Evolutionary conservation across 2,888 invertebrate genomes (phyloP).

Genomic region (Lithophane semibrunnea): DNA sequence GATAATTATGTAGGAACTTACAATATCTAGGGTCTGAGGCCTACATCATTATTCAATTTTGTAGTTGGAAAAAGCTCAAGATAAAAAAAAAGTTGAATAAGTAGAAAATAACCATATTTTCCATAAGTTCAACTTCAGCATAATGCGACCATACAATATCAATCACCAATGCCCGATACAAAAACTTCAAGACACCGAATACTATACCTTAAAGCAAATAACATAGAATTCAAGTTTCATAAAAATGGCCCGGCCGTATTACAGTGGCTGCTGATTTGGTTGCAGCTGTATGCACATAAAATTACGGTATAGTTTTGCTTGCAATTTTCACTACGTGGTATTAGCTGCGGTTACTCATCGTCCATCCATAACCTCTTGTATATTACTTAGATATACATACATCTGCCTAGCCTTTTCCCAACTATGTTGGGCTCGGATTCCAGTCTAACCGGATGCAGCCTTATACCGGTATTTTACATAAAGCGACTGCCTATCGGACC

Average conservation of each 20-base stretch:
- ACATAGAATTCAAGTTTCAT: neutral
- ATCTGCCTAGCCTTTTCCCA: too few relatives aligned
- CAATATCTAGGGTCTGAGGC: neutral
- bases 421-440: too few relatives aligned
- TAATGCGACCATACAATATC: neutral
- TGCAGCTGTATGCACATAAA: neutral
- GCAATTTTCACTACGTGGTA: neutral
- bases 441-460: too few relatives aligned
- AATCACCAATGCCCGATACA: neutral
- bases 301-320: neutral
- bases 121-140: neutral
- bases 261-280: neutral
- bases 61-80: neutral
- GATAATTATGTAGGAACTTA: neutral
- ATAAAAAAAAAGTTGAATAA: neutral
- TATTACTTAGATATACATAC: too few relatives aligned
- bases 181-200: too few relatives aligned
- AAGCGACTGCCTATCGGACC: too few relatives aligned
- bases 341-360: neutral
- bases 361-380: too few relatives aligned
- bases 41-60: neutral
- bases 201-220: neutral
- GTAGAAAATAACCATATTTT: neutral
- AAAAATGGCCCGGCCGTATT: rapidly evolving
- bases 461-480: too few relatives aligned